Conservation (phyloP, 1,140 invertebrate genomes). For the Drosophila arizonae region DNA sequence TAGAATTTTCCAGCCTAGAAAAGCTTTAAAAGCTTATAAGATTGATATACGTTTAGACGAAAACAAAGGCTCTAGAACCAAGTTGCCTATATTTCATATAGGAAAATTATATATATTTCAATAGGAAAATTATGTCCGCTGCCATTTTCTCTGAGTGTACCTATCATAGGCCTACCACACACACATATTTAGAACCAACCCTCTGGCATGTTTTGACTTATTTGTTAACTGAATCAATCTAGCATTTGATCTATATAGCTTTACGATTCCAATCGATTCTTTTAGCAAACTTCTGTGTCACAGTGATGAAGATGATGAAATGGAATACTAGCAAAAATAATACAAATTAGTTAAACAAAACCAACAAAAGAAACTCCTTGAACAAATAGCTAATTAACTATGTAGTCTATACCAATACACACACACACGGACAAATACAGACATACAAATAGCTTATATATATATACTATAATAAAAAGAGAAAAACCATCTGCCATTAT, state of each 20-base stretch:
- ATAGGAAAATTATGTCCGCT: neutral
- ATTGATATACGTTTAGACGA: no score
- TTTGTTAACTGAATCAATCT: constrained; percentile 15
- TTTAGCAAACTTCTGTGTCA: constrained; percentile 83
- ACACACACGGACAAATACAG: constrained; percentile 26
- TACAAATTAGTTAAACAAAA: constrained; percentile 59
- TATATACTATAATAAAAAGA: constrained; percentile 46
- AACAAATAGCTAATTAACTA: constrained; percentile 61
- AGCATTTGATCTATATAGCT: constrained; percentile 46
- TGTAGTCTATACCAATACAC: constrained; percentile 68
- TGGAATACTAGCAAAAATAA: constrained; percentile 82
- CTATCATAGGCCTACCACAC: constrained; percentile 7
- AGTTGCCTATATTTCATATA: no score
- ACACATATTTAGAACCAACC: constrained; percentile 4
- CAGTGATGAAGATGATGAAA: constrained; percentile 83
- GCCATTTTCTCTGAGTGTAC: constrained; percentile 7
- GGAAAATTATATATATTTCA: neutral
- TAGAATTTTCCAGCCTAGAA: neutral
- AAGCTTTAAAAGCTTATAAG: neutral
- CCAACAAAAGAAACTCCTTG: no score
- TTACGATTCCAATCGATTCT: constrained; percentile 66
- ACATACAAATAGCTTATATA: constrained; percentile 56
- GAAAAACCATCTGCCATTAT: constrained; percentile 65
- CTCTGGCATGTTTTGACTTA: constrained; percentile 20
- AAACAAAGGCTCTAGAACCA: no score